Conservation (phyloP, 1,140 invertebrate species). For the Zaprionus vittiger region DNA sequence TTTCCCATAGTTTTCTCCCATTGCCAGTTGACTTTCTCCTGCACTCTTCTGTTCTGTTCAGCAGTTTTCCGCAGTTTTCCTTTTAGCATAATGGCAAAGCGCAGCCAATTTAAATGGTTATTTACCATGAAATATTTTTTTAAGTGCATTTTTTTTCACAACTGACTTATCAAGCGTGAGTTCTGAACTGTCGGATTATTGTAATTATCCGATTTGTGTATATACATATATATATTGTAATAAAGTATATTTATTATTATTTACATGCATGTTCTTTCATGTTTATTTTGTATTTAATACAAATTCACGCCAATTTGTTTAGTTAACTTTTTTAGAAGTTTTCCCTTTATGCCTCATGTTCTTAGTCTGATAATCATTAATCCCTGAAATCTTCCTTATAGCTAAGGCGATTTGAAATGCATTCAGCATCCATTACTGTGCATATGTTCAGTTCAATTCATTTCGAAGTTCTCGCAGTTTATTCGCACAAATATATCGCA, state of each 20-base stretch:
- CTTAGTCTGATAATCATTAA: too few species aligned
- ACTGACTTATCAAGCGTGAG: conserved; percentile 15
- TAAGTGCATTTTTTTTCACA: conserved; percentile 14
- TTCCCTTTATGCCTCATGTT: not conserved
- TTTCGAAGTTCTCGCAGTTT: not conserved
- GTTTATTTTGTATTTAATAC: not conserved
- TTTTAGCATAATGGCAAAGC: conserved; percentile 3
- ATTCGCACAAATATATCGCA: not conserved
- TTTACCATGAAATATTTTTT: conserved; percentile 12
- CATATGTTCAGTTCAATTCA: too few species aligned
- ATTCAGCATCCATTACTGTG: not conserved
- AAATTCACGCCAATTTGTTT: not conserved
- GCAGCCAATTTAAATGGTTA: conserved; percentile 29
- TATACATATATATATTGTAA: not conserved
- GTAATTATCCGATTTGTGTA: not conserved
- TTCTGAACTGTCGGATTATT: not conserved
- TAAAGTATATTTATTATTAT: too few species aligned
- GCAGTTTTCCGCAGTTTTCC: not conserved
- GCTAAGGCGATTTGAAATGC: not conserved
- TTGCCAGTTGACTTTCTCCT: conserved; percentile 32
- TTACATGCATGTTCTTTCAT: too few species aligned
- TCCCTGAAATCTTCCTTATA: too few species aligned
- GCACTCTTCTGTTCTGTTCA: not conserved
- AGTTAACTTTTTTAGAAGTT: not conserved
- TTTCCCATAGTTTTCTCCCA: conserved; percentile 11